phyloP scores from a whole-genome alignment of 1,140 invertebrate genomes.

The Asobara japonica region DNA sequence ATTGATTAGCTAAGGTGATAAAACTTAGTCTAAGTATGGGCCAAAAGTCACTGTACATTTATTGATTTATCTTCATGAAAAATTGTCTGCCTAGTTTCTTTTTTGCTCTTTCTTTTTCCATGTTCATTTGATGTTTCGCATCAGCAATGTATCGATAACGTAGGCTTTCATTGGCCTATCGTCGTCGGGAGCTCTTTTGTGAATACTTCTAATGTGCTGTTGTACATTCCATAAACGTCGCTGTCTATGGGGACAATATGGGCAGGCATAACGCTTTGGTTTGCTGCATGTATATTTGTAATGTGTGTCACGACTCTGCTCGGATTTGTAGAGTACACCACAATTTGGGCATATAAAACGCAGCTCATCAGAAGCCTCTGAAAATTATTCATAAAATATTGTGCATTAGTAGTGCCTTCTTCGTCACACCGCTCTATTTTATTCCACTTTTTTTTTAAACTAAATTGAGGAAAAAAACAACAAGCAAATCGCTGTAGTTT shows the following conservation, averaged over 20 bases:
- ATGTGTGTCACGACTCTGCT: background rate
- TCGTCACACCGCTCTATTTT: background rate
- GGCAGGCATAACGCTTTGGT: constrained; percentile 9
- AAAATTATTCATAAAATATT: background rate
- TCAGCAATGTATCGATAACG: background rate
- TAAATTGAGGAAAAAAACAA: background rate
- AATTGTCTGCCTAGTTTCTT: background rate
- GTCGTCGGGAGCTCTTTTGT: background rate
- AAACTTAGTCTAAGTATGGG: background rate
- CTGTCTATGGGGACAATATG: background rate
- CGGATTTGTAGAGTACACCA: background rate
- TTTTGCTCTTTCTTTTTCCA: background rate
- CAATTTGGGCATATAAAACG: background rate
- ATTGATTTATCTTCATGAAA: background rate
- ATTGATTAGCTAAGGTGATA: background rate
- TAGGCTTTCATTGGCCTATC: background rate
- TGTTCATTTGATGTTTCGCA: background rate
- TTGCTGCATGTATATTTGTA: constrained; percentile 4
- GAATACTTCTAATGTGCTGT: background rate
- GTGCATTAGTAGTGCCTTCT: background rate
- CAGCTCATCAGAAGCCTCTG: background rate
- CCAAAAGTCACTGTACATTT: background rate
- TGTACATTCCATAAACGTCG: background rate
- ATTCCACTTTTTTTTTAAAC: background rate
- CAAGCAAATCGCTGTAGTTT: no score